Base-by-base conservation (phyloP, 2,888 invertebrate species). In the Apodemia duryi region DNA sequence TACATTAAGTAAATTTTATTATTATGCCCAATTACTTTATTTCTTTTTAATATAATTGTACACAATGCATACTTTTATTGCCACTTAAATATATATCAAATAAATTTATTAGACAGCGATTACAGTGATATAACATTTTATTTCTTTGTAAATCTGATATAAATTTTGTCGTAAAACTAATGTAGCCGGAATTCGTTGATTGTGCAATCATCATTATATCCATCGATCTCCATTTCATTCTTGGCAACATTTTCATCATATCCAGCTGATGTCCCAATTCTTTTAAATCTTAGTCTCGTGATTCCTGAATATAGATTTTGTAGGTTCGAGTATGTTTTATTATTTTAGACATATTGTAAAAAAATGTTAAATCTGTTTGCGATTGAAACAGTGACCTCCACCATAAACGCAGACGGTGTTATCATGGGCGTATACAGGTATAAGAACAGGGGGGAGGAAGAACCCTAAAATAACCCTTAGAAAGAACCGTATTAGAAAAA, bases 121-220 rank as follows among this genome's bases (percentile, higher is more conserved):
- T 54, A 54, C 54, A 29, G 54, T 29, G 28, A 54, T 21, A 54
- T 29, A 54, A 54, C 21, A 29, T 28, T 54, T 54, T 54, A 54
- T 54, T 54, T 54, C 54, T 28, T 28, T 29, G 9, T 54, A 54
- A 54, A 54, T 54, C 54, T 54, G 54, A 54, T 54, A 54, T 54
- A 54, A 54, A 54, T 57, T 57, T 57, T 29, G 54, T 57, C 54
- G 54, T 57, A 57, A 57, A 57, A 57, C 29, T 29, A 29, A 57
- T 57, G 54, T 29, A 29, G 28, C 54, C 28, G 54, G 46, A 29
- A 5, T 57, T 6, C 29, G 54, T 28, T 57, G 54, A 57, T 57
- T 57, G 54, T 57, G 54, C 54, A 57, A 57, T 57, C 29, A 57
- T 57, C 28, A 57, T 57, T 57, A 57, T 57, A 57, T 32, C 10